phyloP scores from a whole-genome alignment of 2,113 vertebrate genomes.

The Zosterops pallidus region DNA sequence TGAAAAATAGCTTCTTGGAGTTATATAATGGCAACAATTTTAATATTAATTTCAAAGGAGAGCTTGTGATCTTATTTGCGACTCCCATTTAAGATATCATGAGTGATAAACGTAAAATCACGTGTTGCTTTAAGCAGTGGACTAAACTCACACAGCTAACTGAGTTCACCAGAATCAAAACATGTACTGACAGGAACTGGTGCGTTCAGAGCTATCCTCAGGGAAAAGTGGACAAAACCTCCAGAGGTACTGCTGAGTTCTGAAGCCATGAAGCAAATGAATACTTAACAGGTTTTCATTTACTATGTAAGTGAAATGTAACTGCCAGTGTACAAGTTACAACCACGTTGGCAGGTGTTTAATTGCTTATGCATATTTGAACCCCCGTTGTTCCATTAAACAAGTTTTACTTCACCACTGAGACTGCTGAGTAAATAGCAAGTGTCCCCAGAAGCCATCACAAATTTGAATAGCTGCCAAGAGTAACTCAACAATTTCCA shows the following conservation, averaged over 20 bases:
- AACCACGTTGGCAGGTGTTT: background rate
- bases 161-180: background rate
- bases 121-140: background rate
- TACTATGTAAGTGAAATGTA: background rate
- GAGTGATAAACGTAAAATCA: background rate
- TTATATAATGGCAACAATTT: background rate
- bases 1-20: background rate
- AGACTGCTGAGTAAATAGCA: slow-evolving; percentile 23
- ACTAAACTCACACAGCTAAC: background rate
- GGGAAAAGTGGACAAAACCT: background rate
- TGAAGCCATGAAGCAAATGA: slow-evolving; percentile 18
- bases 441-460: background rate
- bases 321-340: background rate
- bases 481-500: slow-evolving; percentile 23
- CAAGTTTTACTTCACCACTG: background rate
- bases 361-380: background rate
- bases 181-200: background rate
- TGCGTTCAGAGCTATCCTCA: background rate
- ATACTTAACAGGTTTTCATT: background rate
- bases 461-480: slow-evolving; percentile 9
- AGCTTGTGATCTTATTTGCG: background rate
- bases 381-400: background rate
- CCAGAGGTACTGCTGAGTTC: background rate
- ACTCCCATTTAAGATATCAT: background rate
- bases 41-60: background rate